Base-by-base conservation (phyloP, 2,113 vertebrate genomes). In the Equus przewalskii region DNA sequence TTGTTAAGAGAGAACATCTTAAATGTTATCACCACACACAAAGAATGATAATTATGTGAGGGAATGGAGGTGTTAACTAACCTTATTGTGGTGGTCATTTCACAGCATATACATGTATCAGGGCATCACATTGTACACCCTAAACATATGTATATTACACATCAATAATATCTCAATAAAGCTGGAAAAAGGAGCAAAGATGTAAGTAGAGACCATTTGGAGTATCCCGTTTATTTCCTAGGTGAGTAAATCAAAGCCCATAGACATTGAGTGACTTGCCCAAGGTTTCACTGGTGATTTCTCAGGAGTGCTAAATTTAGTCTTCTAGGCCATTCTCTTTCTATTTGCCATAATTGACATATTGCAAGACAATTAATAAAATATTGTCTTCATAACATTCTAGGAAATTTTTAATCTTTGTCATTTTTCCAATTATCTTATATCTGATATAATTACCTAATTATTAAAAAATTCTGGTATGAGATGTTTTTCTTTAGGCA, bases 361-460 rank as follows among this genome's bases (percentile, higher is more conserved):
- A 51, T 36, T 56, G 33, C 21, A 36, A 81, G 58, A 90, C 1
- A 81, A 72, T 70, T n/a, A 62, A 83, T 56, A 65, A 90, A 86
- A 93, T 93, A 51, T 33, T 62, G 33, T 81, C 89, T 95, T 86
- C 44, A n/a, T 81, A 73, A 64, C 56, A n/a, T 60, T 80, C 7
- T 15, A 94, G 70, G 19, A 83, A 22, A 78, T 36, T 93, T 79
- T 87, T 24, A 65, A 18, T 28, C 28, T 64, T 83, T 78, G 46
- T 60, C 79, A 92, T 87, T 41, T 67, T 95, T 94, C 56, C 41
- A 91, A 62, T 58, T 69, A 64, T 70, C 21, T 64, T 67, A 33
- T 69, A 62, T 13, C 3, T 54, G 70, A 56, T 90, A 65, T 54
- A 86, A 33, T 70, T 90, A 49, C 6, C 8, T 69, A 70, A 41